A percentile compares a stretch with the other conserved stretches of the same genome.
Evolutionary conservation across 2,888 invertebrate species (phyloP).

Genomic region (Polietes domitor): DNA sequence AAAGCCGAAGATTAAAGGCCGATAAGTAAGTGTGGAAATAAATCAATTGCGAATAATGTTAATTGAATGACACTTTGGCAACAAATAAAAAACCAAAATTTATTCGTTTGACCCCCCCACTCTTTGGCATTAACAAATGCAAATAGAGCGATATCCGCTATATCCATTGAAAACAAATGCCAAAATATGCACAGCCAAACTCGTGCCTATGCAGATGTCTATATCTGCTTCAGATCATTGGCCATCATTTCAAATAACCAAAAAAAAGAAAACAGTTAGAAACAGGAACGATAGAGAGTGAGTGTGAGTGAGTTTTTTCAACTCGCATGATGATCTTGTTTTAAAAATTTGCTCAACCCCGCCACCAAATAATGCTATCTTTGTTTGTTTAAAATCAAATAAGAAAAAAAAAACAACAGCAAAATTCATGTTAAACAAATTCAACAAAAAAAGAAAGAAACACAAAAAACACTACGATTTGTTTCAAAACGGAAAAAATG

Average conservation of each 20-base stretch:
- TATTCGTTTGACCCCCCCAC: no score
- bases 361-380: neutral
- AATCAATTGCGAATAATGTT: no score
- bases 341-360: neutral
- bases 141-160: no score
- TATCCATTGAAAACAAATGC: no score
- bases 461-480: neutral
- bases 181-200: no score
- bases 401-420: neutral
- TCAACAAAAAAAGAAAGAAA: neutral
- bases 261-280: slow-evolving; percentile 2
- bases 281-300: neutral
- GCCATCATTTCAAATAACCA: neutral
- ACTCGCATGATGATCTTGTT: neutral
- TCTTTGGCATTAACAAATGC: no score
- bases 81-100: no score
- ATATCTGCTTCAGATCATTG: slow-evolving; percentile 5
- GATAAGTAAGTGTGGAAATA: no score
- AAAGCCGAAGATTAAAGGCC: no score
- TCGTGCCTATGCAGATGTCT: no score
- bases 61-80: no score
- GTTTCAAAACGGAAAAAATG: slow-evolving; percentile 25
- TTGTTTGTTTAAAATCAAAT: slow-evolving; percentile 1
- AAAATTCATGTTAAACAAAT: slow-evolving; percentile 24
- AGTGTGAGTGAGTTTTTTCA: neutral